Evolutionary conservation across 2,888 invertebrate species (phyloP), one percentile per base, ranked within the genome.

Genomic region (Willowsia nigromaculata): DNA sequence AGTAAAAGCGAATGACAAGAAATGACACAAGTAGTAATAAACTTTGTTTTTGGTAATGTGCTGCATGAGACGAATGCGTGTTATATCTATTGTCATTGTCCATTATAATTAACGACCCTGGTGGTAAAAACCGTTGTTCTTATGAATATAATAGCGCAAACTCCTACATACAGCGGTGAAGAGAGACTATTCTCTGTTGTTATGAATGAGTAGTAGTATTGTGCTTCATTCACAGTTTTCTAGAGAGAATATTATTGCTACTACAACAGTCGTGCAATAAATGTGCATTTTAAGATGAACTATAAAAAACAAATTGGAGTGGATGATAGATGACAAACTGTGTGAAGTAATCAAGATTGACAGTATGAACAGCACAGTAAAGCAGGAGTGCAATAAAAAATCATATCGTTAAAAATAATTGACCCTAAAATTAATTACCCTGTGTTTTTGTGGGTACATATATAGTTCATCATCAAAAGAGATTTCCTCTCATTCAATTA

Each of bases 341-440:
- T 81, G 40, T 80, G 30, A 27, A 15, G 37, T 81, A 81, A 81
- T 81, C 81, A 81, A 81, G 81, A 82, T 59, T 82, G 82, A 82
- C 82, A 33, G 22, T 27, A 9, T 59, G 22, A n/a, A n/a, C 5
- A 59, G 13, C 33, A 25, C 47, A 65, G 2, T 9, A n/a, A 18
- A 25, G 74, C 33, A 71, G 3, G 33, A 3, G 2, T 1, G 7
- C 22, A 25, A 59, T 9, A 30, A 65, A 65, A 33, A 33, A 15
- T 15, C 6, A 33, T 65, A 65, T 65, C 65, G 30, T 50, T 78
- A 50, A 53, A 53, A 78, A 50, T 78, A 53, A 30, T 53, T 78
- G 30, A 30, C 50, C 53, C 50, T 50, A 76, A 68, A 76, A 43
- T 43, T 40, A 74, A 74, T 74, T 74, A 7, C 65, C 1, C 33